These are phyloP conservation scores for Pseudopleuronectes americanus DNA, from an alignment of 2,797 vertebrate genomes.

Conservation along the genomic window DNA sequence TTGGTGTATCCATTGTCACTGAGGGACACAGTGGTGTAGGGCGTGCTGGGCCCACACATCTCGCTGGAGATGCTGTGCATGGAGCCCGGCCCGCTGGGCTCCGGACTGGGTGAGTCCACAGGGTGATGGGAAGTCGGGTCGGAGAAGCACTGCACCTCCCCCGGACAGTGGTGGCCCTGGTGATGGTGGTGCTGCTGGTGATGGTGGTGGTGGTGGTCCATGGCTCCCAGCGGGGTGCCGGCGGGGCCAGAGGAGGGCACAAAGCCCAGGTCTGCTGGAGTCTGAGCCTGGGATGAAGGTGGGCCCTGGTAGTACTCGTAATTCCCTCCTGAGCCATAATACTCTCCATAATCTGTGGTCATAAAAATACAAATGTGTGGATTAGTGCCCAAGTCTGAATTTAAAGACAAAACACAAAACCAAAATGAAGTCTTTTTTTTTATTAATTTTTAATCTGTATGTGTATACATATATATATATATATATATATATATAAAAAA, in stretches of 20 bases:
- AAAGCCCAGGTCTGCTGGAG: slow-evolving; percentile 93
- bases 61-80: slow-evolving; percentile 93
- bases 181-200: slow-evolving; percentile 84
- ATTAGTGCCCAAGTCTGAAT: slow-evolving; percentile 14
- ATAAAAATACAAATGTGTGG: background rate
- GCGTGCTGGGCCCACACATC: slow-evolving; percentile 91
- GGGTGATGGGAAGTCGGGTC: slow-evolving; percentile 90
- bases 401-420: background rate
- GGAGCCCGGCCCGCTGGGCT: slow-evolving; percentile 89
- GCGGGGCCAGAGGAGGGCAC: slow-evolving; percentile 91
- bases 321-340: slow-evolving; percentile 91
- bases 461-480: too few relatives aligned
- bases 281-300: slow-evolving; percentile 93
- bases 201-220: slow-evolving; percentile 86
- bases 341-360: slow-evolving; percentile 92
- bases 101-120: slow-evolving; percentile 93
- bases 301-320: slow-evolving; percentile 96
- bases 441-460: too few relatives aligned
- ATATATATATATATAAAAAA: too few relatives aligned
- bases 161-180: slow-evolving; percentile 88
- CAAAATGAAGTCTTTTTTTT: fast-evolving
- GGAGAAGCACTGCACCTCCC: slow-evolving; percentile 92
- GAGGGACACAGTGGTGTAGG: slow-evolving; percentile 90
- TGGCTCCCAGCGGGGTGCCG: slow-evolving; percentile 87
- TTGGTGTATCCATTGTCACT: slow-evolving; percentile 91